Evolutionary conservation across 2,797 vertebrate species (phyloP).

Genomic region (Spatula versicolor): DNA sequence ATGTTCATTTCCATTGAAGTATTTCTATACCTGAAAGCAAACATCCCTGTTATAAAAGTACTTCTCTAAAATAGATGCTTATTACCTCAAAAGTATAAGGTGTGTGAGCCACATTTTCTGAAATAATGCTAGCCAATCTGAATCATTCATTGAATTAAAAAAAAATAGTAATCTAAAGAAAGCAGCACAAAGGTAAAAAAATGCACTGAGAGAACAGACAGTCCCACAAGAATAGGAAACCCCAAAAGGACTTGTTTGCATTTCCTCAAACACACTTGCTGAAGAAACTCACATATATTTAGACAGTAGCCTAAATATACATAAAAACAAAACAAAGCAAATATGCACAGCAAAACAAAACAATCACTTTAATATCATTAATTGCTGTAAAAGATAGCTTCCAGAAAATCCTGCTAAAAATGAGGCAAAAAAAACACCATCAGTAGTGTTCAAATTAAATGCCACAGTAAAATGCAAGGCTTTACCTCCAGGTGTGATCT

Average conservation of each 20-base stretch:
- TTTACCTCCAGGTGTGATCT: constrained; percentile 25
- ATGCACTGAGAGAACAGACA: background rate
- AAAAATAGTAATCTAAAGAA: background rate
- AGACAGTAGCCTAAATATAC: background rate
- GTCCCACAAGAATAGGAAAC: background rate
- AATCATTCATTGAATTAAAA: constrained; percentile 17
- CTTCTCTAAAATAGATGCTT: constrained; percentile 9
- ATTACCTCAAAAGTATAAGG: background rate
- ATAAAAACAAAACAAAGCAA: too few relatives aligned
- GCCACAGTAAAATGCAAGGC: background rate
- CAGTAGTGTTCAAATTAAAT: background rate
- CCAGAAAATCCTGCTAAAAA: constrained; percentile 3
- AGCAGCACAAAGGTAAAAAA: background rate
- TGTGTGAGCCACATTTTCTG: background rate
- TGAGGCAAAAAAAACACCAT: background rate
- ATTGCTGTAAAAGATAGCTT: background rate
- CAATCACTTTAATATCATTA: background rate
- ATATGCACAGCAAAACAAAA: background rate
- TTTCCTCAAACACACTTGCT: background rate
- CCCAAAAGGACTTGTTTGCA: background rate
- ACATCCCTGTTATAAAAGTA: background rate
- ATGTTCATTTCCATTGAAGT: background rate
- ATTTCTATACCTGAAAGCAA: background rate
- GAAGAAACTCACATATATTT: background rate
- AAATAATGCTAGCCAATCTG: constrained; percentile 35